phyloP scores from a whole-genome alignment of 2,888 invertebrate species.

The Aquatica leii region DNA sequence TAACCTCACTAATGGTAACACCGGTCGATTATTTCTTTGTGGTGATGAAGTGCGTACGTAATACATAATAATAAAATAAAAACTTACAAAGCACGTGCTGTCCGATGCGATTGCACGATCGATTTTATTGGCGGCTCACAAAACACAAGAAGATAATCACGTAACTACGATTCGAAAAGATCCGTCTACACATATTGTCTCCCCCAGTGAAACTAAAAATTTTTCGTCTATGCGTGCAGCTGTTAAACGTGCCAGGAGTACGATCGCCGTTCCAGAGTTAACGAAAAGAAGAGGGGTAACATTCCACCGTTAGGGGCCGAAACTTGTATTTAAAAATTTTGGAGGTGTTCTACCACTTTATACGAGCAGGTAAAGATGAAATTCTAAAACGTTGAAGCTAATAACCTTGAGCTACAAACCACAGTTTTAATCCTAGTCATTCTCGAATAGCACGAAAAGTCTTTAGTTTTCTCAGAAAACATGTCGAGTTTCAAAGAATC shows the following conservation, averaged over 20 bases:
- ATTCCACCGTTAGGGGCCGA: constrained; percentile 33
- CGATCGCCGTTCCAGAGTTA: constrained; percentile 11
- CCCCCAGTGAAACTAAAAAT: constrained; percentile 25
- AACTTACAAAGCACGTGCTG: too few species aligned
- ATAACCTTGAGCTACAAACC: constrained; percentile 9
- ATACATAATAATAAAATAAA: too few species aligned
- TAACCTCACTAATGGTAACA: too few species aligned
- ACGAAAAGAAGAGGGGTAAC: constrained; percentile 26
- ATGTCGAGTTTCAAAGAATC: too few species aligned
- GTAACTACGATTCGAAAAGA: not conserved
- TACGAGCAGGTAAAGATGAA: constrained; percentile 27
- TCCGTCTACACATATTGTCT: constrained; percentile 23
- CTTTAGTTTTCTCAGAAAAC: too few species aligned
- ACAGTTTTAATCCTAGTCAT: not conserved
- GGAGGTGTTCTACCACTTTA: constrained; percentile 30
- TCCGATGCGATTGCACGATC: too few species aligned
- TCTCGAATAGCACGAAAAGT: too few species aligned
- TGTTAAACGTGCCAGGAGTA: constrained; percentile 18
- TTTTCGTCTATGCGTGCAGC: constrained; percentile 19
- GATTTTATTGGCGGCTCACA: not conserved
- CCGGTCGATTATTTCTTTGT: too few species aligned
- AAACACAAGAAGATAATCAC: constrained; percentile 9
- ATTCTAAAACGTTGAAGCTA: constrained; percentile 1
- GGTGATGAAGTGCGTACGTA: too few species aligned
- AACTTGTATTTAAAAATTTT: constrained; percentile 30